phyloP scores from a whole-genome alignment of 1,140 invertebrate genomes.

The Drosophila asahinai region DNA sequence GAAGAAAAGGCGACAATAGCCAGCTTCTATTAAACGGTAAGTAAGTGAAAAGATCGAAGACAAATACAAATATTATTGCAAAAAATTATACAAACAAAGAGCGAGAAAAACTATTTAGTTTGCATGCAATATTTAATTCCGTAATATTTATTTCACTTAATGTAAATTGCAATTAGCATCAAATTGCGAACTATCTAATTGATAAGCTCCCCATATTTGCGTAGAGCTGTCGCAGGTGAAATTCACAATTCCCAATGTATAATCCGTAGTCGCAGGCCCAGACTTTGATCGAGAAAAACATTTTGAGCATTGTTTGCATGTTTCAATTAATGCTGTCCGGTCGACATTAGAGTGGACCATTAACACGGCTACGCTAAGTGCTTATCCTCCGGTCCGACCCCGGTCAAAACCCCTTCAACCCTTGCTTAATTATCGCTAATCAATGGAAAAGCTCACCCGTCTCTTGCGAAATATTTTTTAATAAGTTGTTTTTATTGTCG shows the following conservation, averaged over 20 bases:
- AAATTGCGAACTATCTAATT: slow-evolving; percentile 73
- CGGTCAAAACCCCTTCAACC: slow-evolving; percentile 48
- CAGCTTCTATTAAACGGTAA: slow-evolving; percentile 51
- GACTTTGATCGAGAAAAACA: slow-evolving; percentile 55
- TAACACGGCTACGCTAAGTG: slow-evolving; percentile 67
- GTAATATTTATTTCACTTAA: slow-evolving; percentile 43
- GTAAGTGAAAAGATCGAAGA: slow-evolving; percentile 65
- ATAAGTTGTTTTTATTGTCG: slow-evolving; percentile 5
- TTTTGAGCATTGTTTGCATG: slow-evolving; percentile 55
- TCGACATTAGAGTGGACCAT: slow-evolving; percentile 69
- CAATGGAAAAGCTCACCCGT: slow-evolving; percentile 54
- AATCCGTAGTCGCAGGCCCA: slow-evolving; percentile 21
- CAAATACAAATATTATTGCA: slow-evolving; percentile 75
- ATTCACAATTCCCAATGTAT: slow-evolving; percentile 17
- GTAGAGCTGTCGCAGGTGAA: slow-evolving; percentile 43
- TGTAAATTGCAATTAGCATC: slow-evolving; percentile 72
- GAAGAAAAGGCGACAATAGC: slow-evolving; percentile 28
- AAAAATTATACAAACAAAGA: slow-evolving; percentile 64
- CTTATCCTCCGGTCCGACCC: slow-evolving; percentile 1
- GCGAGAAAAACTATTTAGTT: slow-evolving; percentile 54
- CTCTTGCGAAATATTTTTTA: slow-evolving; percentile 39
- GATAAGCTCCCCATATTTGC: slow-evolving; percentile 55
- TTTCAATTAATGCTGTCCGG: slow-evolving; percentile 67
- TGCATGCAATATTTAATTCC: slow-evolving; percentile 28
- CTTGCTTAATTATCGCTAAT: slow-evolving; percentile 69